Percentiles rank a stretch among this genome's conserved stretches.
These are phyloP conservation scores for Agriopis aurantiaria DNA, from an alignment of 2,888 invertebrate species.

Conservation along the genomic window DNA sequence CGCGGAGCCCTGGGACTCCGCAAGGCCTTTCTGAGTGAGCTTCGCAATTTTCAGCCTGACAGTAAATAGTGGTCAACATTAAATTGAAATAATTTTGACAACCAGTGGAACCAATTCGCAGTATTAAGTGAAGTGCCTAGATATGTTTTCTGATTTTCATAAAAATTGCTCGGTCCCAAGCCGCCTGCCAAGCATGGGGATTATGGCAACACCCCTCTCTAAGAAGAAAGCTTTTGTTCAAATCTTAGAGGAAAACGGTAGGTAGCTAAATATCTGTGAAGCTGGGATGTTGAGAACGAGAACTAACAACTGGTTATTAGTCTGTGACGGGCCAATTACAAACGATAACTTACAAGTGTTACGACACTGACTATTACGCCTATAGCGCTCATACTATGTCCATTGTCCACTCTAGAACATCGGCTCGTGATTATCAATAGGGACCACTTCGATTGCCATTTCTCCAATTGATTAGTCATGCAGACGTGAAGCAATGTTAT, in stretches of 20 bases:
- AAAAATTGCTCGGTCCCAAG: no score
- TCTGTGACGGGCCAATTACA: conserved; percentile 50
- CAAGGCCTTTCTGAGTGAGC: no score
- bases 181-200: no score
- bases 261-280: conserved; percentile 19
- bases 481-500: conserved; percentile 58
- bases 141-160: no score
- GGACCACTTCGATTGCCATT: conserved; percentile 56
- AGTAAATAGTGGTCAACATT: no score
- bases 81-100: no score
- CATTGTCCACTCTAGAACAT: conserved; percentile 19
- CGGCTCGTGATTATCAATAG: conserved; percentile 48
- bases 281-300: conserved; percentile 37
- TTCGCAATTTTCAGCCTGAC: no score
- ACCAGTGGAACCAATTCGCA: no score
- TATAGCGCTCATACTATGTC: conserved; percentile 12
- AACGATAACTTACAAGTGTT: conserved; percentile 50
- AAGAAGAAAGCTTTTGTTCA: no score
- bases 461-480: conserved; percentile 60
- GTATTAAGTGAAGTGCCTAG: no score
- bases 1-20: no score
- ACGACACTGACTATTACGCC: conserved; percentile 48
- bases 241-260: conserved; percentile 1
- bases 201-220: no score
- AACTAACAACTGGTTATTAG: conserved; percentile 42